These are phyloP conservation scores for Plecturocebus donacophilus DNA, from an alignment of 2,113 vertebrate species.

Conservation along the genomic window DNA sequence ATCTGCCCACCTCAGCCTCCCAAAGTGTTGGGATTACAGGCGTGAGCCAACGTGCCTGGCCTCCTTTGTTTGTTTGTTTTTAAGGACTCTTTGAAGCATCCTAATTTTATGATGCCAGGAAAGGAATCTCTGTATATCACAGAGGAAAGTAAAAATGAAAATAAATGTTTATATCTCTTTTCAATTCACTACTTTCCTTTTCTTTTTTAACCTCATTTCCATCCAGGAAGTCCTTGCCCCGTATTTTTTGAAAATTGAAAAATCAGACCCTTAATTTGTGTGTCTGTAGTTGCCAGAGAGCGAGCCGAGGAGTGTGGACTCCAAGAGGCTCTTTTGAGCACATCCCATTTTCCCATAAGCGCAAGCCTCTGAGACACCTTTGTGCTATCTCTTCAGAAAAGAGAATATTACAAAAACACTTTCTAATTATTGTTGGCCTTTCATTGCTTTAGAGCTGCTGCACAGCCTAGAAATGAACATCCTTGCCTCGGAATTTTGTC, in stretches of 20 bases:
- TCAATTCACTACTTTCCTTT: neutral
- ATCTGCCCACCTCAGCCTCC: too few relatives aligned
- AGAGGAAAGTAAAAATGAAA: neutral
- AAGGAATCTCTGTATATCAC: neutral
- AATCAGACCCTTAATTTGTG: constrained; percentile 38
- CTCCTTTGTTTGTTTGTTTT: neutral
- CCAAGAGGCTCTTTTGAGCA: neutral
- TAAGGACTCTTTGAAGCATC: neutral
- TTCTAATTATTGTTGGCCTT: constrained; percentile 37
- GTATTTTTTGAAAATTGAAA: constrained; percentile 63
- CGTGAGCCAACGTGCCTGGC: too few relatives aligned
- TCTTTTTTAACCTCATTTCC: constrained; percentile 27
- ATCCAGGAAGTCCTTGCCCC: constrained; percentile 41
- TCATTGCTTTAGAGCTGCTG: neutral
- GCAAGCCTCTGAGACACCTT: rapidly evolving
- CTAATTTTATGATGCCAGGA: neutral
- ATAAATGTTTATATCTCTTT: neutral
- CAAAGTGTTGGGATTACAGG: too few relatives aligned
- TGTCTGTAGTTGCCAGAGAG: neutral
- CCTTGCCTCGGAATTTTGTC: neutral
- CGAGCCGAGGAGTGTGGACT: rapidly evolving
- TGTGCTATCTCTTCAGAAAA: neutral
- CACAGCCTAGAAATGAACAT: constrained; percentile 19
- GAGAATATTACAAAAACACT: neutral
- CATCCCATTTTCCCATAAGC: constrained; percentile 18